Conservation (phyloP, 2,888 invertebrate species). For the Timema podura region DNA sequence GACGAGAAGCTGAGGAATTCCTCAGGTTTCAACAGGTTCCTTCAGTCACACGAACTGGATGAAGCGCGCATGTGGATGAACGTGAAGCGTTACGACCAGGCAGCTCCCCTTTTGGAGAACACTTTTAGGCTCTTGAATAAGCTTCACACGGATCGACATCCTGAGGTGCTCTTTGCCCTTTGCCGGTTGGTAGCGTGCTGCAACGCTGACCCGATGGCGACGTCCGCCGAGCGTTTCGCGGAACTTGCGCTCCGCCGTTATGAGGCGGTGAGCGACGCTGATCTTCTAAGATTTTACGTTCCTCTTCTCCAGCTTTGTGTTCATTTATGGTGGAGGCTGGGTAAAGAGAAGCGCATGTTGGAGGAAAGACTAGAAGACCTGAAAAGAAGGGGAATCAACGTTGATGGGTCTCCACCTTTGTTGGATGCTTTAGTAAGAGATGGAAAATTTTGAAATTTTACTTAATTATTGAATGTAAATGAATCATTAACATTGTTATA, state of each 20-base stretch:
- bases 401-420: slow-evolving; percentile 56
- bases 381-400: slow-evolving; percentile 62
- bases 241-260: slow-evolving; percentile 65
- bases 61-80: slow-evolving; percentile 57
- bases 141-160: slow-evolving; percentile 63
- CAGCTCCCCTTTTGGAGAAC: slow-evolving; percentile 61
- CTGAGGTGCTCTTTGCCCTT: slow-evolving; percentile 60
- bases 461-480: too few relatives aligned
- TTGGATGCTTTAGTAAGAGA: slow-evolving; percentile 54
- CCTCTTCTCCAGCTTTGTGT: slow-evolving; percentile 65
- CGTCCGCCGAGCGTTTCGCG: slow-evolving; percentile 60
- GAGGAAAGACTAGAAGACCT: slow-evolving; percentile 59
- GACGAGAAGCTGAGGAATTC: slow-evolving; percentile 57
- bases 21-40: slow-evolving; percentile 55
- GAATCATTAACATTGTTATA: too few relatives aligned
- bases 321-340: slow-evolving; percentile 62
- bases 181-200: slow-evolving; percentile 65
- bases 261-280: slow-evolving; percentile 67
- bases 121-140: slow-evolving; percentile 63
- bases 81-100: slow-evolving; percentile 56
- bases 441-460: neutral
- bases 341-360: slow-evolving; percentile 57
- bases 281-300: slow-evolving; percentile 62
- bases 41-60: slow-evolving; percentile 57
- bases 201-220: slow-evolving; percentile 51